Evolutionary conservation across 2,797 vertebrate genomes (phyloP).

Genomic region (Liasis olivaceus): DNA sequence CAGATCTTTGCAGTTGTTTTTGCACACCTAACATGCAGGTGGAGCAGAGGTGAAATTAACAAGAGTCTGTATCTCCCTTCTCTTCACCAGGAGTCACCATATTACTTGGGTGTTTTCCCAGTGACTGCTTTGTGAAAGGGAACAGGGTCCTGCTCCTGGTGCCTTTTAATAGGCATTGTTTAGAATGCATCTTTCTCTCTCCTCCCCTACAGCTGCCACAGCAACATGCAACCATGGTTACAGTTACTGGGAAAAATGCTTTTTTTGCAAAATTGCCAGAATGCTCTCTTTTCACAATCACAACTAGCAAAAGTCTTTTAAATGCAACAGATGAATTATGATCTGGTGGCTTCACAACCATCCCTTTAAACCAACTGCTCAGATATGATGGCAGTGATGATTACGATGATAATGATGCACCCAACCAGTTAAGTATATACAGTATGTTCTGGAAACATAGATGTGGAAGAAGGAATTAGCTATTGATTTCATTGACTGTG

Average conservation of each 20-base stretch:
- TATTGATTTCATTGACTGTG: not conserved
- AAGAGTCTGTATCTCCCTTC: not conserved
- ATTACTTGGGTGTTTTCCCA: not conserved
- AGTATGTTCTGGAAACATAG: not conserved
- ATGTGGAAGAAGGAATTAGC: not conserved
- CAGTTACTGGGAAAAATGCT: not conserved
- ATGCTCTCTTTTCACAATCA: not conserved
- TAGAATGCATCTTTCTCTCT: not conserved
- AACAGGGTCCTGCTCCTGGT: not conserved
- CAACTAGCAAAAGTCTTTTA: not conserved
- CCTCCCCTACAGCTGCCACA: not conserved
- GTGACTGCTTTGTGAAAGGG: not conserved
- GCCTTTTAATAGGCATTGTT: not conserved
- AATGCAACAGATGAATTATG: not conserved
- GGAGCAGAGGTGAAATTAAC: not conserved
- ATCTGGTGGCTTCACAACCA: not conserved
- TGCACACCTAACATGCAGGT: not conserved
- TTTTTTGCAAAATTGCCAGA: not conserved
- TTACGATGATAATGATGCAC: not conserved
- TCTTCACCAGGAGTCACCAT: not conserved
- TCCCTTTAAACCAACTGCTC: not conserved
- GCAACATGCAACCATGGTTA: constrained; percentile 1
- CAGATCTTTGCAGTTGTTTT: not conserved
- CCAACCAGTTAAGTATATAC: not conserved
- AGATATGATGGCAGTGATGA: not conserved